phyloP scores from a whole-genome alignment of 2,888 invertebrate species.

The Andrena praecox region DNA sequence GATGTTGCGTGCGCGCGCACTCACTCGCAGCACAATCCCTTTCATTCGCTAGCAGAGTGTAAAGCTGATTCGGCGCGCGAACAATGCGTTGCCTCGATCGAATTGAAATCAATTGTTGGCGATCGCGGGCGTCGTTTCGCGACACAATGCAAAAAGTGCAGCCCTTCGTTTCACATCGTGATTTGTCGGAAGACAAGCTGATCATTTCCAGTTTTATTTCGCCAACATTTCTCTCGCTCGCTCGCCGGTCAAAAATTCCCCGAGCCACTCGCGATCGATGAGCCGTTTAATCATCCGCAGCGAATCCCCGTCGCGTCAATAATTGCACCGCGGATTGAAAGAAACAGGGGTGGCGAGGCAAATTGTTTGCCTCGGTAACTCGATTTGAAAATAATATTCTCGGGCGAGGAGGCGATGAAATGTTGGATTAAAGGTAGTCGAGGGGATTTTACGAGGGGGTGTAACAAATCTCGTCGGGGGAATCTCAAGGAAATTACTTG shows the following conservation, averaged over 20 bases:
- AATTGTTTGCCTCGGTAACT: too few species aligned
- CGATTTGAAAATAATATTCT: background rate
- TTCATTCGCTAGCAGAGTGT: too few species aligned
- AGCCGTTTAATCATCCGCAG: background rate
- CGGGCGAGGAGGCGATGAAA: background rate
- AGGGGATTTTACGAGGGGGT: background rate
- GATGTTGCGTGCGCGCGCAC: too few species aligned
- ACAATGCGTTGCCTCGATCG: background rate
- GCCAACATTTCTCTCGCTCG: too few species aligned
- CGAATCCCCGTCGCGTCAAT: too few species aligned
- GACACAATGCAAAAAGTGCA: background rate
- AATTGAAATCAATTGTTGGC: background rate
- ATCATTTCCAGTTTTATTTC: too few species aligned
- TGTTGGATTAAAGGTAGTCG: background rate
- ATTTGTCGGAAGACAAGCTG: constrained; percentile 17
- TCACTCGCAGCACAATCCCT: too few species aligned
- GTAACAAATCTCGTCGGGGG: background rate
- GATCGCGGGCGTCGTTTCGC: background rate
- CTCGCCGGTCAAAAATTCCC: background rate
- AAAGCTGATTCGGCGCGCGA: background rate
- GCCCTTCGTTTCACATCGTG: background rate
- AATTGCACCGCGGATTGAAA: too few species aligned
- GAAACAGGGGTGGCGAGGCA: background rate
- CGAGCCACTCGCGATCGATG: background rate
- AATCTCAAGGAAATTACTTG: constrained; percentile 6